Evolutionary conservation across 2,113 vertebrate genomes (phyloP).

Genomic region (Tetrax tetrax): DNA sequence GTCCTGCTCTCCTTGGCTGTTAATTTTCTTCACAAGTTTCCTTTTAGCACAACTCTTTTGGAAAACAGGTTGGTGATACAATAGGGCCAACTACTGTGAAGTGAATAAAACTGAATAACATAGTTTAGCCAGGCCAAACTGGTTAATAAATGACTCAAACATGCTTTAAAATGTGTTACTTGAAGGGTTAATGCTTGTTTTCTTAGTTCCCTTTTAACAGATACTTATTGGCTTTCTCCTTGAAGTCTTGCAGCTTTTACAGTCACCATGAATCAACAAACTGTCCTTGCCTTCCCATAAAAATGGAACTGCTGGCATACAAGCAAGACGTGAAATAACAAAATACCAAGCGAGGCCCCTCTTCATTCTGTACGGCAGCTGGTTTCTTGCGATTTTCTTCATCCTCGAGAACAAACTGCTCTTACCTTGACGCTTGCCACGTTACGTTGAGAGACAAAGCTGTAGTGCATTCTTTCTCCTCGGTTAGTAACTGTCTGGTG

Average conservation of each 20-base stretch:
- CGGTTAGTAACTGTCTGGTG: not conserved
- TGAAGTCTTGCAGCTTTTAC: not conserved
- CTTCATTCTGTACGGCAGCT: not conserved
- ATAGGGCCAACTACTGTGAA: not conserved
- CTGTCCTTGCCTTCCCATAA: not conserved
- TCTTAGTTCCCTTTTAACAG: not conserved
- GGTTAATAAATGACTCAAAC: not conserved
- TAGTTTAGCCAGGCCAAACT: not conserved
- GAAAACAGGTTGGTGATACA: not conserved
- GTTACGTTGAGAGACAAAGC: not conserved
- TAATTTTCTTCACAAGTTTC: not conserved
- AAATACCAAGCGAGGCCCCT: not conserved
- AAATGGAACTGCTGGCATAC: not conserved
- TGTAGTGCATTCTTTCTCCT: not conserved
- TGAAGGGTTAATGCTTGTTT: not conserved
- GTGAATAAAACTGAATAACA: not conserved
- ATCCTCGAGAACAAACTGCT: not conserved
- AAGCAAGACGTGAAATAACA: not conserved
- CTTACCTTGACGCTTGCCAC: not conserved
- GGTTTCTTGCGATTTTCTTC: not conserved
- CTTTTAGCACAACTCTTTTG: not conserved
- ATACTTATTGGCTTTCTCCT: not conserved
- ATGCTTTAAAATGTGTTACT: not conserved
- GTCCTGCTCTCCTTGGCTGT: not conserved
- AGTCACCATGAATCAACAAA: constrained; percentile 19